Evolutionary conservation across 2,888 invertebrate species (phyloP).

Genomic region (Amphipyra berbera): DNA sequence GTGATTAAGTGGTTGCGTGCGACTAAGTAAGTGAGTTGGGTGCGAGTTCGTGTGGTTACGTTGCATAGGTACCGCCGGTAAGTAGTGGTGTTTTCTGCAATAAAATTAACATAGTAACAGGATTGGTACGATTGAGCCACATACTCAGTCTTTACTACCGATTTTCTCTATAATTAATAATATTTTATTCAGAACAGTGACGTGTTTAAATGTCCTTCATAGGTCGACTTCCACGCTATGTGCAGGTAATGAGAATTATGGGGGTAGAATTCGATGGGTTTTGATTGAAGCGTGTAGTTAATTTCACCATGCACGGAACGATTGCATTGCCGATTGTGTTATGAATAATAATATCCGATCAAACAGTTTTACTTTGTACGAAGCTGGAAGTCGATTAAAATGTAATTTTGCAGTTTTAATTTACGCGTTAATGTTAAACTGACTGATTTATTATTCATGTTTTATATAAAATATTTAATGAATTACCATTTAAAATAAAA

Average conservation of each 20-base stretch:
- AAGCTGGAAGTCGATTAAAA: slow-evolving; percentile 15
- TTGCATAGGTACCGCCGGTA: slow-evolving; percentile 77
- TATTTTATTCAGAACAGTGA: slow-evolving; percentile 30
- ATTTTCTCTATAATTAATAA: slow-evolving; percentile 32
- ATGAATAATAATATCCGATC: slow-evolving; percentile 37
- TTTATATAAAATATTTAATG: neutral
- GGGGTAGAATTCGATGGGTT: slow-evolving; percentile 15
- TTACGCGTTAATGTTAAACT: neutral
- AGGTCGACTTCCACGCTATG: slow-evolving; percentile 7
- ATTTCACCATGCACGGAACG: slow-evolving; percentile 20
- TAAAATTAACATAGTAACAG: slow-evolving; percentile 74
- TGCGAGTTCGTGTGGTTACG: slow-evolving; percentile 71
- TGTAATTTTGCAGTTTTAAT: slow-evolving; percentile 6
- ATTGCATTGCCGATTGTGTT: slow-evolving; percentile 6
- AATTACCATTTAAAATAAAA: neutral
- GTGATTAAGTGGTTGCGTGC: slow-evolving; percentile 75
- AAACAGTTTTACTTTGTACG: slow-evolving; percentile 18
- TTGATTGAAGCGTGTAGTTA: slow-evolving; percentile 17
- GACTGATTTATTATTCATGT: neutral
- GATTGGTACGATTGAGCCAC: slow-evolving; percentile 39
- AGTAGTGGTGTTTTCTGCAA: slow-evolving; percentile 71
- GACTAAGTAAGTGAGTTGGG: slow-evolving; percentile 70
- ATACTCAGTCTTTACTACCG: slow-evolving; percentile 17
- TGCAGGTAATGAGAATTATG: slow-evolving; percentile 11
- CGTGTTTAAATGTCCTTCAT: slow-evolving; percentile 12